Base-by-base conservation (phyloP, 2,113 vertebrate species). In the Hoplias malabaricus region DNA sequence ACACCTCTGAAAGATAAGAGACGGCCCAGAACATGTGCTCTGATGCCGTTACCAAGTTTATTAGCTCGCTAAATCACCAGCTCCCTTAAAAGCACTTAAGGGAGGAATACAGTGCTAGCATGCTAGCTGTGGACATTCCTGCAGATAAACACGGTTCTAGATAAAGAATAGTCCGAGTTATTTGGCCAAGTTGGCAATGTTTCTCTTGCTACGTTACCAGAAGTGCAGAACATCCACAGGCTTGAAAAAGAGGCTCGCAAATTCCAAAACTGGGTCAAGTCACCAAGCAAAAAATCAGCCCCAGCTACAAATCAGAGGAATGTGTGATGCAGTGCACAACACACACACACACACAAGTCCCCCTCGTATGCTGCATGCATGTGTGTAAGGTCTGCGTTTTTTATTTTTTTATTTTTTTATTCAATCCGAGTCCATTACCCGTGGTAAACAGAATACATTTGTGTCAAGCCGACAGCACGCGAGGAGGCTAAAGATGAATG, bases 401-500 rank as follows among this genome's bases (percentile, higher is more conserved):
- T 53, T 48, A n/a, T 82, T 79, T 46, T 21, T 75, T 53, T 53
- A 21, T 48, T 50, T 82, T 79, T 46, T 71, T 69, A 79, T 82
- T 72, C 67, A 70, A 88, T 81, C 83, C 78, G 46, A 85, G 88
- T 90, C 86, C 90, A 91, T 90, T 91, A 91, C 80, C 89, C 78
- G n/a, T 75, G 84, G 87, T 86, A 90, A 92, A 90, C 80, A 81
- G 89, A 91, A 91, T 90, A 91, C 84, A 89, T 93, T 89, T 91
- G 89, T 89, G 91, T 91, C 92, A 89, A 77, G 27, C 76, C 69
- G 86, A 78, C 79, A 84, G 79, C 73, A 81, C 82, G 77, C 33
- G 80, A 86, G 84, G 74, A 81, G 85, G 83, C 80, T 57, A 82
- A 89, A 92, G 90, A 93, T 90, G 88, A 92, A 93, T 92, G 90